Conservation (phyloP, 1,140 invertebrate species). For the Bombus haemorrhoidalis region DNA sequence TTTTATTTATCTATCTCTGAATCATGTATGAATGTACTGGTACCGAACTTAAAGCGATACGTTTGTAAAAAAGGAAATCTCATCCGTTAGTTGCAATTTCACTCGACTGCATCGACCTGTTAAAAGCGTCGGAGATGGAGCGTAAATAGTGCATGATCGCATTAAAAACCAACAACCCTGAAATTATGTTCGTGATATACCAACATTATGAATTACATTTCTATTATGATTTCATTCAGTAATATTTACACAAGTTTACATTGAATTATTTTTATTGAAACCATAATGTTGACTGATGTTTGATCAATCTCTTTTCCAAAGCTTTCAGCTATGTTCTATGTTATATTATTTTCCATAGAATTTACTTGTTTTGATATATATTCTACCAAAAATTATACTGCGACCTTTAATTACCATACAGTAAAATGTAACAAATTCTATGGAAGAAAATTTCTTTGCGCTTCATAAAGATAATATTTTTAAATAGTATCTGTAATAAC, state of each 20-base stretch:
- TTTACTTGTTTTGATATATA: background rate
- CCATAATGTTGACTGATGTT: background rate
- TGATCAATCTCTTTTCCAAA: background rate
- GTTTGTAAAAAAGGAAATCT: background rate
- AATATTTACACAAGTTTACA: background rate
- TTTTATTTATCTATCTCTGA: background rate
- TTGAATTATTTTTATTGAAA: background rate
- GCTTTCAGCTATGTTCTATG: background rate
- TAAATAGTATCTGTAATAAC: conserved; percentile 52
- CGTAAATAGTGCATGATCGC: conserved; percentile 17
- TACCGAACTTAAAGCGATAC: background rate
- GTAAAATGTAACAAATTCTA: background rate
- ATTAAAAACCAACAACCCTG: background rate
- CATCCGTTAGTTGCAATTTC: background rate
- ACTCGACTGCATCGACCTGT: conserved; percentile 26
- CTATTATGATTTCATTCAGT: background rate
- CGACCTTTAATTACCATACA: background rate
- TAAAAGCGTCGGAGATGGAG: conserved; percentile 30
- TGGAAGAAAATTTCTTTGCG: background rate
- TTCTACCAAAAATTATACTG: background rate
- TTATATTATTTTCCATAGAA: background rate
- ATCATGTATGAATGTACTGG: background rate
- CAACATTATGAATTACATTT: background rate
- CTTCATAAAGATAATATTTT: background rate
- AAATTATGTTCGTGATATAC: background rate